These are phyloP conservation scores for Rhingia campestris DNA, from an alignment of 2,888 invertebrate genomes.

Conservation along the genomic window DNA sequence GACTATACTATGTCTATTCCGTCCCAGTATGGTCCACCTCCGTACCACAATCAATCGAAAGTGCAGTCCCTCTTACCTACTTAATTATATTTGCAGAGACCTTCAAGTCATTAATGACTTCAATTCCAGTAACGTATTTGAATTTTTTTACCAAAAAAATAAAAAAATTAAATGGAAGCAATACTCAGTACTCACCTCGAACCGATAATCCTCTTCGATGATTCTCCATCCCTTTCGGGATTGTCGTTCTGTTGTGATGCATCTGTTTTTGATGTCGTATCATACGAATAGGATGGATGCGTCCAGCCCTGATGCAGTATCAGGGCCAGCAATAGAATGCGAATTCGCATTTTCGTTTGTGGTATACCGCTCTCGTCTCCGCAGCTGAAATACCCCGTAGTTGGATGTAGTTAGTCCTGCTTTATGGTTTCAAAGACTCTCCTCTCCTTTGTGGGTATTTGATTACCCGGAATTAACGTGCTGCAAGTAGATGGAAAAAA, in stretches of 20 bases:
- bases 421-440: slow-evolving; percentile 47
- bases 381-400: slow-evolving; percentile 36
- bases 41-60: slow-evolving; percentile 29
- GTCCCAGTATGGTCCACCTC: not conserved
- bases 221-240: slow-evolving; percentile 81
- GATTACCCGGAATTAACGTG: slow-evolving; percentile 59
- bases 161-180: not conserved
- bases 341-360: slow-evolving; percentile 74
- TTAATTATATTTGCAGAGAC: slow-evolving; percentile 58
- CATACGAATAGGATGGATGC: slow-evolving; percentile 68
- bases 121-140: slow-evolving; percentile 4
- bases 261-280: slow-evolving; percentile 51
- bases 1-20: not conserved
- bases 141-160: slow-evolving; percentile 16
- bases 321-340: slow-evolving; percentile 68
- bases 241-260: slow-evolving; percentile 38
- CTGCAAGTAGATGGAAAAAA: slow-evolving; percentile 48
- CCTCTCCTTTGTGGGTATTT: slow-evolving; percentile 56
- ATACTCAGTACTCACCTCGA: slow-evolving; percentile 83
- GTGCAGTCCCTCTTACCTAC: slow-evolving; percentile 36
- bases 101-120: slow-evolving; percentile 44
- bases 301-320: slow-evolving; percentile 69
- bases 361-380: slow-evolving; percentile 55
- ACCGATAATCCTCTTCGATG: slow-evolving; percentile 85
- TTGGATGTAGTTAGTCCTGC: slow-evolving; percentile 56